Conservation (phyloP, 2,797 vertebrate species). For the Macroramphosus scolopax region DNA sequence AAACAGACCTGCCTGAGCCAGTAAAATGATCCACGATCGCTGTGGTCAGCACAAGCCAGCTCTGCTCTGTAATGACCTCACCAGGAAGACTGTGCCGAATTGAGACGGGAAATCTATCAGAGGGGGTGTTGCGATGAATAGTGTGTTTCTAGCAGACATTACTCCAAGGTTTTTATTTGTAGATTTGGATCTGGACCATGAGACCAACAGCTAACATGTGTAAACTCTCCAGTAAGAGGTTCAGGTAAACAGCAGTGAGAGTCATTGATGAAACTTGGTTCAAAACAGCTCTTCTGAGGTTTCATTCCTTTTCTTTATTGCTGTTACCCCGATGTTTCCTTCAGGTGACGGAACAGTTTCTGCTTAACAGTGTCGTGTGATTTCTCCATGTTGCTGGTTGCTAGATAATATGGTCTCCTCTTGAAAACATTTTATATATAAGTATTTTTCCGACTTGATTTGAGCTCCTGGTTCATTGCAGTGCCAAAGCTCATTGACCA, state of each 20-base stretch:
- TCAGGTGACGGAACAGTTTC: conserved; percentile 23
- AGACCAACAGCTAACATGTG: conserved; percentile 5
- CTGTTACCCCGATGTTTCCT: conserved; percentile 48
- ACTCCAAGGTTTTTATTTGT: conserved; percentile 4
- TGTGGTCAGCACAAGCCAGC: conserved; percentile 5
- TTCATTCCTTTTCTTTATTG: conserved; percentile 1
- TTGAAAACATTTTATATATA: conserved; percentile 13
- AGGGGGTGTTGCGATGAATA: conserved; percentile 5
- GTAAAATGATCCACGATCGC: conserved; percentile 11
- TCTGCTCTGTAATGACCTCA: conserved; percentile 42
- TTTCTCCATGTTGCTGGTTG: conserved; percentile 22
- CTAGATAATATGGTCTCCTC: background rate
- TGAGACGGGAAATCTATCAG: conserved; percentile 20
- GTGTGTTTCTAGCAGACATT: conserved; percentile 8
- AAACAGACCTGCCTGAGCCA: conserved; percentile 14
- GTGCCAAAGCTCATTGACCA: conserved; percentile 9
- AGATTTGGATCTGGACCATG: background rate
- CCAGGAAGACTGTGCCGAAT: conserved; percentile 14
- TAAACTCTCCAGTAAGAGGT: background rate
- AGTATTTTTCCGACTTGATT: conserved; percentile 16
- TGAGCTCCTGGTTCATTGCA: background rate
- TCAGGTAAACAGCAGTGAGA: background rate
- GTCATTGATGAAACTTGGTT: background rate
- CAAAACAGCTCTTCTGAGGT: conserved; percentile 2
- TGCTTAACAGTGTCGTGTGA: conserved; percentile 20